A percentile compares a stretch with the other conserved stretches of the same genome.
These are phyloP conservation scores for Hydrochoerus hydrochaeris DNA, from an alignment of 2,113 vertebrate genomes.

Conservation along the genomic window DNA sequence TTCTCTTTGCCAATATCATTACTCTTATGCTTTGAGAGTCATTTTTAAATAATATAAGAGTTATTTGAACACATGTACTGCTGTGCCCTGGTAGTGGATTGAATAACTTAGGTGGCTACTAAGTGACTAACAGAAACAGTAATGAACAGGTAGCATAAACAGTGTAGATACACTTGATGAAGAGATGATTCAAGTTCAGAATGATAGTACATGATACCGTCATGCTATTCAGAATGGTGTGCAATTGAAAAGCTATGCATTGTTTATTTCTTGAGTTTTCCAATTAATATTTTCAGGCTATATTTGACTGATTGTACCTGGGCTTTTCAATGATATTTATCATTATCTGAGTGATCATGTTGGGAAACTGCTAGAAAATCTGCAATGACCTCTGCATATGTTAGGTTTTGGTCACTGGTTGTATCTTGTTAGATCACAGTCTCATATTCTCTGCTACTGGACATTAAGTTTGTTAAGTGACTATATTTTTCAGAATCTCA, in stretches of 20 bases:
- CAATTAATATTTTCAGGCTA: not conserved
- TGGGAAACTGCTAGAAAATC: conserved; percentile 15
- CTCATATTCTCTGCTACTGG: not conserved
- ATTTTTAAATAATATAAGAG: not conserved
- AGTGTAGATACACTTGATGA: not conserved
- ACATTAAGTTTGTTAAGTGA: not conserved
- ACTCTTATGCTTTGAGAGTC: not conserved
- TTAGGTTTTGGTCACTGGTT: not conserved
- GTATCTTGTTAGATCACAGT: not conserved
- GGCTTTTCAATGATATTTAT: not conserved
- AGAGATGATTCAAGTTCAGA: not conserved
- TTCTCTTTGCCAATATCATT: not conserved
- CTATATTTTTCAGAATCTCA: conserved; percentile 1
- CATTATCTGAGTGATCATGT: not conserved
- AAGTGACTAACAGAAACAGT: not conserved
- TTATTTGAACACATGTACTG: not conserved
- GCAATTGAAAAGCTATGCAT: not conserved
- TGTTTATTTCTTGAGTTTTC: not conserved
- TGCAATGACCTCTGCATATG: not conserved
- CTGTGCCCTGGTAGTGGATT: not conserved
- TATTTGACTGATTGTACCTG: not conserved
- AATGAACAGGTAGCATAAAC: not conserved
- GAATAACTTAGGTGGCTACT: not conserved
- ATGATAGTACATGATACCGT: not conserved
- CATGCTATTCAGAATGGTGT: not conserved